Evolutionary conservation across 2,113 vertebrate species (phyloP), one percentile per base, ranked within the genome.

Genomic region (Pagrus major): DNA sequence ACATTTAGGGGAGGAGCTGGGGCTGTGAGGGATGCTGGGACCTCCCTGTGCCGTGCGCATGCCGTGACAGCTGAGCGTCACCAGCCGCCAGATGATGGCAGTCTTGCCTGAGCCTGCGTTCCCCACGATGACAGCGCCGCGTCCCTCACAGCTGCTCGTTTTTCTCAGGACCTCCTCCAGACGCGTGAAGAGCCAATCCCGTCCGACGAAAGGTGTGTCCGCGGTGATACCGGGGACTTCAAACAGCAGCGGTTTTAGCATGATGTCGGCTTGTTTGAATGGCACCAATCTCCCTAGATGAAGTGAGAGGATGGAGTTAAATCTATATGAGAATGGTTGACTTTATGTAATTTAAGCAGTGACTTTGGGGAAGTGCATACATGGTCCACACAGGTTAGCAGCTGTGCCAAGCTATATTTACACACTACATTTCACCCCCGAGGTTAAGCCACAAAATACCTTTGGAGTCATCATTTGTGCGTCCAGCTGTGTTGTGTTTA

Each of bases 51-150:
- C 94, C 92, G 98, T 96, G 74, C 97, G 96, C 80, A 94, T 94
- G 20, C 97, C 97, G 0, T 99, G 98, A 90, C 97, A 98, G 94
- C 98, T 99, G 52, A 99, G 96, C 0, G 97, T 96, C 91, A 99
- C 97, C 91, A 99, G 92, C 71, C 97, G 96, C 68, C 97, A 99
- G 86, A 98, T 93, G 81, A 98, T 60, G 0, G 98, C 98, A 0
- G 97, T 99, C 94, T 99, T 99, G 72, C 98, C 98, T 16, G 98
- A 98, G 18, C 98, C 98, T 49, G 97, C 97, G 4, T 94, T 97
- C 3, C 98, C 98, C 76, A 96, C 94, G 9, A 99, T 92, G 41
- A 97, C 94, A 0, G 95, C 96, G 0, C 98, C 98, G 25, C 94
- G 95, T 44, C 88, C 96, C 75, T 96, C 96, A 16, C 93, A 92